These are phyloP conservation scores for Synergus itoensis DNA, from an alignment of 2,888 invertebrate genomes.

Conservation along the genomic window DNA sequence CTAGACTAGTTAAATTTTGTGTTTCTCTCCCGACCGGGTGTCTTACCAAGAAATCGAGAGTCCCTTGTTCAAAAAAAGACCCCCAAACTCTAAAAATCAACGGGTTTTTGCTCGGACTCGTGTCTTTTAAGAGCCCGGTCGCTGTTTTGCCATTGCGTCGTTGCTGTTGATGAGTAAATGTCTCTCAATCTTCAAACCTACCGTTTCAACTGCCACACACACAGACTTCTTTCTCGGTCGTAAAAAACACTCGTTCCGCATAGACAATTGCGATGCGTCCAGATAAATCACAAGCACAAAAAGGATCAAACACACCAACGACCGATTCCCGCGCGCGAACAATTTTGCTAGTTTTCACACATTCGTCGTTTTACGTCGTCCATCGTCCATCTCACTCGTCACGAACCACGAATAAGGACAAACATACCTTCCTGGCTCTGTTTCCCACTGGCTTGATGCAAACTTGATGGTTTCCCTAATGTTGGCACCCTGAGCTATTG, in stretches of 20 bases:
- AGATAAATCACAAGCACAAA: constrained; percentile 66
- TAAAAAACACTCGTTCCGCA: constrained; percentile 69
- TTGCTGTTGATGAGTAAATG: constrained; percentile 56
- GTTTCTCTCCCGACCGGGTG: constrained; percentile 3
- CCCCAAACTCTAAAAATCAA: constrained; percentile 2
- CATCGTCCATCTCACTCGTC: constrained; percentile 47
- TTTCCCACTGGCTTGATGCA: too few species aligned
- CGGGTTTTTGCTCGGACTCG: constrained; percentile 41
- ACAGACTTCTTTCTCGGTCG: constrained; percentile 61
- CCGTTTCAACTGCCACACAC: constrained; percentile 65
- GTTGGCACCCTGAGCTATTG: too few species aligned
- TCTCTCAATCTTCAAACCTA: constrained; percentile 61
- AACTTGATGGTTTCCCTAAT: too few species aligned
- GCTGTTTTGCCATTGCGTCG: constrained; percentile 64
- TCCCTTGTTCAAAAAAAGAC: neutral
- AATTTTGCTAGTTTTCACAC: constrained; percentile 72
- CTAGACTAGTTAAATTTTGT: constrained; percentile 7
- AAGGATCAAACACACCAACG: constrained; percentile 72
- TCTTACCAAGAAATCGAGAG: constrained; percentile 9
- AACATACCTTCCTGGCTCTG: neutral
- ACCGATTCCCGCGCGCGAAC: constrained; percentile 75
- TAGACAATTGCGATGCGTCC: constrained; percentile 60
- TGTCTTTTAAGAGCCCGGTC: constrained; percentile 58
- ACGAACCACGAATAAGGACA: constrained; percentile 29
- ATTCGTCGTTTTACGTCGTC: constrained; percentile 58